phyloP scores from a whole-genome alignment of 2,888 invertebrate genomes.

The Xylota segnis region DNA sequence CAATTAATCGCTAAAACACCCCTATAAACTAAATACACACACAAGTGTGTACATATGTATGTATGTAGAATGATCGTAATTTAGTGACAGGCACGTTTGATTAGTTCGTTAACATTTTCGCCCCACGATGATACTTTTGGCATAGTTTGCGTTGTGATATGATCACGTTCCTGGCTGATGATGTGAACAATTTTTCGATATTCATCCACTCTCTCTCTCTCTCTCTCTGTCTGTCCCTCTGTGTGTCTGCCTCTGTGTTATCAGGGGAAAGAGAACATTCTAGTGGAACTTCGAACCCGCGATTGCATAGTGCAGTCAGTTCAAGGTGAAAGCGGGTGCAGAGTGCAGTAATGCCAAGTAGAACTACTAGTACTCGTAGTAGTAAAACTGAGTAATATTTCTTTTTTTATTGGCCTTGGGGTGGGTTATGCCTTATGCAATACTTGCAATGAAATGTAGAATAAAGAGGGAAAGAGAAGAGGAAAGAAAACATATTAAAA shows the following conservation, averaged over 20 bases:
- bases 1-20: slow-evolving; percentile 13
- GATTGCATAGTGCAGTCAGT: slow-evolving; percentile 27
- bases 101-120: slow-evolving; percentile 49
- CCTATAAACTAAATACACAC: not conserved
- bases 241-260: slow-evolving; percentile 1
- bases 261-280: not conserved
- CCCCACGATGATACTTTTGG: slow-evolving; percentile 43
- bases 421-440: slow-evolving; percentile 7
- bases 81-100: slow-evolving; percentile 37
- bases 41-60: not conserved
- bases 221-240: not conserved
- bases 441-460: not conserved
- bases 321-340: slow-evolving; percentile 33
- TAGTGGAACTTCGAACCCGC: slow-evolving; percentile 39
- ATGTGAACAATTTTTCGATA: slow-evolving; percentile 24
- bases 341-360: slow-evolving; percentile 5
- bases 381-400: slow-evolving; percentile 11
- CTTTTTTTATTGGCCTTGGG: slow-evolving; percentile 13
- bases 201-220: slow-evolving; percentile 1
- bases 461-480: not conserved
- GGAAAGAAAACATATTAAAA: not conserved
- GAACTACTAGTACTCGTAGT: not conserved
- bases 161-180: slow-evolving; percentile 50
- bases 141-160: slow-evolving; percentile 27
- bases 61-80: not conserved